These are phyloP conservation scores for Steinernema feltiae DNA, from an alignment of 1,140 invertebrate genomes.

Conservation along the genomic window DNA sequence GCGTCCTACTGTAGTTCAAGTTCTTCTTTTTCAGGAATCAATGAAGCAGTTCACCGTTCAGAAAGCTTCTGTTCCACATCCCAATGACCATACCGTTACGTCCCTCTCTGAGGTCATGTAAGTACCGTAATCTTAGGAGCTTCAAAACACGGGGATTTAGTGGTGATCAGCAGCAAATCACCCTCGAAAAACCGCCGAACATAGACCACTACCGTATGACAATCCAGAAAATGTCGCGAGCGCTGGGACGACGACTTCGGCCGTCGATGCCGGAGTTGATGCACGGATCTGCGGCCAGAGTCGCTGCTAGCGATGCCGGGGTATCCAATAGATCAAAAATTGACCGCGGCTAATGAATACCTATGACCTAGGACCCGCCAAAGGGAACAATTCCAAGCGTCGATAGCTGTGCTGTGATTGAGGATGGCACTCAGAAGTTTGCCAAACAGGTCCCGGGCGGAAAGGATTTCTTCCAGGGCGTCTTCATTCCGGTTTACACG, in stretches of 20 bases:
- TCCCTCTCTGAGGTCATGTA: constrained; percentile 1
- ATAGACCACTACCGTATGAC: constrained; percentile 58
- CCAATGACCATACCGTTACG: not conserved
- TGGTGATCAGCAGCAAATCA: constrained; percentile 17
- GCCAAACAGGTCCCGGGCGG: not conserved
- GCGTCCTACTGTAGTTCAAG: not conserved
- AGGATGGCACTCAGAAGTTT: not conserved
- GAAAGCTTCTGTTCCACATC: not conserved
- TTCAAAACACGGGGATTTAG: too few species aligned
- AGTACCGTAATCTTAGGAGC: not conserved
- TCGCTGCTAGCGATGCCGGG: not conserved
- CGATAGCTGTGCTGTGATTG: not conserved
- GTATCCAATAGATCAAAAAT: too few species aligned
- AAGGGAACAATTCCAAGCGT: not conserved
- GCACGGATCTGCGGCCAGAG: constrained; percentile 31
- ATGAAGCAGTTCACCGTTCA: not conserved
- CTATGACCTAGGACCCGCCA: constrained; percentile 15
- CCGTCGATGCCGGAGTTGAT: constrained; percentile 54
- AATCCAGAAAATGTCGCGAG: constrained; percentile 16
- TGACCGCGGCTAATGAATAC: constrained; percentile 25
- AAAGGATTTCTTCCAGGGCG: not conserved
- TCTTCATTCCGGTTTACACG: constrained; percentile 6
- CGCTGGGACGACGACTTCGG: constrained; percentile 33
- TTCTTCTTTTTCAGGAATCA: not conserved
- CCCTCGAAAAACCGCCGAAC: constrained; percentile 52